Conservation (phyloP, 2,113 vertebrate genomes). For the Pelmatolapia mariae region DNA sequence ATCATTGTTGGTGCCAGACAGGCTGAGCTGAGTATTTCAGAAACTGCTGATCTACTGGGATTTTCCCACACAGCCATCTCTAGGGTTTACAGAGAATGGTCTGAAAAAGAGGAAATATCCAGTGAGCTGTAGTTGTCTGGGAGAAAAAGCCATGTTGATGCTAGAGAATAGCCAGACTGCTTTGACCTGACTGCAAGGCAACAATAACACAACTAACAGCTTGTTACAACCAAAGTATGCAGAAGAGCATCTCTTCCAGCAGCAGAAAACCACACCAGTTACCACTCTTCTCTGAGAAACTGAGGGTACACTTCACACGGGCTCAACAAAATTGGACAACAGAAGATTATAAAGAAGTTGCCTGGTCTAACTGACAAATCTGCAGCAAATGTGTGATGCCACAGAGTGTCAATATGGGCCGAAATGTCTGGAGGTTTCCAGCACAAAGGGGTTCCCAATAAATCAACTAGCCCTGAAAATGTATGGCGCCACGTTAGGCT, state of each 20-base stretch:
- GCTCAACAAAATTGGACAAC: neutral
- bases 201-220: fast-evolving
- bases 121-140: neutral
- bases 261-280: neutral
- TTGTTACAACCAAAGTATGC: neutral
- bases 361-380: neutral
- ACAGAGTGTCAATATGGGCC: fast-evolving
- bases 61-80: neutral
- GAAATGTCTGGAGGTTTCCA: neutral
- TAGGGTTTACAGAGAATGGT: neutral
- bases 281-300: neutral
- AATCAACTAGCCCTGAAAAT: neutral
- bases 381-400: neutral
- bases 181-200: neutral
- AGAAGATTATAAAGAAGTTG: neutral
- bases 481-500: fast-evolving
- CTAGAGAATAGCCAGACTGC: neutral
- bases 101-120: neutral
- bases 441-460: neutral
- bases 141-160: neutral
- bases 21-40: neutral
- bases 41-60: neutral
- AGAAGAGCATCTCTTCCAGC: neutral
- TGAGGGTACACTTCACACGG: neutral
- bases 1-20: neutral